Percentiles rank a stretch among this genome's conserved stretches.
These are phyloP conservation scores for Cariama cristata DNA, from an alignment of 2,113 vertebrate genomes.

Conservation along the genomic window DNA sequence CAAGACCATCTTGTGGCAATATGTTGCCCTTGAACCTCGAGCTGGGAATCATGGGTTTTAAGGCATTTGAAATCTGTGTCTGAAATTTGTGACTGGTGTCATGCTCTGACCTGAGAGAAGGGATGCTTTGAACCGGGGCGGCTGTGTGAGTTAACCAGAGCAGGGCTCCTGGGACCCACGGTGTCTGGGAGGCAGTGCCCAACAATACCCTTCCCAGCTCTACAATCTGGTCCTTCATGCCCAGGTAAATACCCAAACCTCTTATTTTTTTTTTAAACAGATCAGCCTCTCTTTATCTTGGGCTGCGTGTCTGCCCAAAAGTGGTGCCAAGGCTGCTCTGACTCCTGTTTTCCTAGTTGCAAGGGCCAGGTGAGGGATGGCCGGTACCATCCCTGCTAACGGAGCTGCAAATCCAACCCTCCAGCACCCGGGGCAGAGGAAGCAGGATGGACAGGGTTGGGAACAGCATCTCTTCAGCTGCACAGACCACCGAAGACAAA, in stretches of 20 bases:
- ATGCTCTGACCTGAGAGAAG: neutral
- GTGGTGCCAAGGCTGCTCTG: neutral
- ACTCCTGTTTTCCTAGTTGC: neutral
- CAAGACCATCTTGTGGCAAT: neutral
- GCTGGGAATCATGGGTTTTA: fast-evolving
- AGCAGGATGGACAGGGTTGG: neutral
- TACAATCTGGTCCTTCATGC: neutral
- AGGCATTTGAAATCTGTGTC: neutral
- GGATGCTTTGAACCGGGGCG: neutral
- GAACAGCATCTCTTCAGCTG: slow-evolving; percentile 10
- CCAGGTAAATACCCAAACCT: neutral
- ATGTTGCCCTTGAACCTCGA: neutral
- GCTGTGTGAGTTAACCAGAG: neutral
- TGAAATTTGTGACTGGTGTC: neutral
- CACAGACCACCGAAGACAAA: neutral
- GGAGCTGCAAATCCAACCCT: neutral
- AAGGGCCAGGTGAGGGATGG: neutral
- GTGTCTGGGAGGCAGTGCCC: neutral
- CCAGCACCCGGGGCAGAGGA: fast-evolving
- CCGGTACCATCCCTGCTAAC: fast-evolving
- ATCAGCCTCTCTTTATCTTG: neutral
- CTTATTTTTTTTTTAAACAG: fast-evolving
- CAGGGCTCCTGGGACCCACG: neutral
- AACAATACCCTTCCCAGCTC: neutral
- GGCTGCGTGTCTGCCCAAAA: neutral